Base-by-base conservation (phyloP, 2,797 vertebrate species). In the Falco concolor region DNA sequence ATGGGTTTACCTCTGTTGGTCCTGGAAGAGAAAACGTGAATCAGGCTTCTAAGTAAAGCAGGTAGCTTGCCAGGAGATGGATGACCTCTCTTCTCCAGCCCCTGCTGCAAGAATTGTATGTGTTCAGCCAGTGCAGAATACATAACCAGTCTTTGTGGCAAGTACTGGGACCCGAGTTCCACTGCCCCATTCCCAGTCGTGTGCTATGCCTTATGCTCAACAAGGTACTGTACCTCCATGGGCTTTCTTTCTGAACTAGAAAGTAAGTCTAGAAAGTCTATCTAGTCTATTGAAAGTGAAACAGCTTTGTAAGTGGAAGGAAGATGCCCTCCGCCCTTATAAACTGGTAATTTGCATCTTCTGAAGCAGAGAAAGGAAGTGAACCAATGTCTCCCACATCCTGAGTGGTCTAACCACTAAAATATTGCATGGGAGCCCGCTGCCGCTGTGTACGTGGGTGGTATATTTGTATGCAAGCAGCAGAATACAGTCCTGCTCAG, bases 331-430 rank as follows among this genome's bases (percentile, higher is more conserved):
- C 67, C 89, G 64, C 89, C 90, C 87, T 75, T 85, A 74, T 25
- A 57, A 87, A 74, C 3, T 64, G 57, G 15, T 87, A 72, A 90
- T 94, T 93, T 84, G 50, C 60, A 75, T 95, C 53, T 91, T 92
- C 28, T 87, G 87, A 94, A 93, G 90, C 22, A 75, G 75, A 68
- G 61, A 85, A 72, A 80, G 95, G 92, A 96, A 93, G 64, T 57
- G 87, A 91, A 77, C 5, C 68, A 60, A 61, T 32, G 65, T 87
- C 50, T 93, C 53, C 92, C 93, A 95, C 95, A 95, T 94, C 95
- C 95, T 80, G 88, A 94, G 89, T 15, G 84, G 87, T 90, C 25
- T 95, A 47, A 94, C 92, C 93, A 68, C 92, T 6, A 9, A 25
- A 50, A 28, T 65, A 80, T 18, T 73, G 72, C 7, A 69, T 2